Conservation (phyloP, 2,797 vertebrate species). For the Manis pentadactyla region DNA sequence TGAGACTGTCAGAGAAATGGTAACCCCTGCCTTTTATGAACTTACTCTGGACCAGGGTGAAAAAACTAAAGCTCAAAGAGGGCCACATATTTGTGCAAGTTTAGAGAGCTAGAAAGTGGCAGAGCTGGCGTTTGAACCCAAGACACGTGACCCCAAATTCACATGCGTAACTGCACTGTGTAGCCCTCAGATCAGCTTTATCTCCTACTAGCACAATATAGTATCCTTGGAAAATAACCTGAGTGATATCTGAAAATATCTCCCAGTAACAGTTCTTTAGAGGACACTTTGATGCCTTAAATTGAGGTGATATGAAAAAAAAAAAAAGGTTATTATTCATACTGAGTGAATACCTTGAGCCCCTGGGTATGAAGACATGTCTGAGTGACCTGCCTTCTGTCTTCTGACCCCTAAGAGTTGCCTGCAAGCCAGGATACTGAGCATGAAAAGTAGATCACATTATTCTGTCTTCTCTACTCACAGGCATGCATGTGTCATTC, state of each 20-base stretch:
- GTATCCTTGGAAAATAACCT: not conserved
- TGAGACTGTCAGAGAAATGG: not conserved
- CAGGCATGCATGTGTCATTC: constrained; percentile 97
- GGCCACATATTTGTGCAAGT: not conserved
- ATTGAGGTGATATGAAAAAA: not conserved
- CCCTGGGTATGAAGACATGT: not conserved
- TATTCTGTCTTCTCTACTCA: constrained; percentile 38
- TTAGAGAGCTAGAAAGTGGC: not conserved
- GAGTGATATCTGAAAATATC: not conserved
- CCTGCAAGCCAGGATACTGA: not conserved
- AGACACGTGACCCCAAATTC: not conserved
- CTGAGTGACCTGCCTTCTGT: not conserved
- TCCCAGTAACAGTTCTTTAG: not conserved
- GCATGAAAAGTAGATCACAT: not conserved
- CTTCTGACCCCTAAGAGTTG: not conserved
- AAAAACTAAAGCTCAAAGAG: not conserved
- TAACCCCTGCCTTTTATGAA: not conserved
- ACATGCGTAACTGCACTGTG: not conserved
- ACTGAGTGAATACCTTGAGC: not conserved
- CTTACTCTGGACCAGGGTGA: not conserved
- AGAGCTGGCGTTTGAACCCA: not conserved
- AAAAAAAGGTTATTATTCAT: not conserved
- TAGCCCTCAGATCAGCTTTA: not conserved
- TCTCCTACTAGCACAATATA: not conserved
- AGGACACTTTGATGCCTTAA: not conserved